Conservation (phyloP, 2,797 vertebrate genomes). For the Tenualosa thibaudeaui region DNA sequence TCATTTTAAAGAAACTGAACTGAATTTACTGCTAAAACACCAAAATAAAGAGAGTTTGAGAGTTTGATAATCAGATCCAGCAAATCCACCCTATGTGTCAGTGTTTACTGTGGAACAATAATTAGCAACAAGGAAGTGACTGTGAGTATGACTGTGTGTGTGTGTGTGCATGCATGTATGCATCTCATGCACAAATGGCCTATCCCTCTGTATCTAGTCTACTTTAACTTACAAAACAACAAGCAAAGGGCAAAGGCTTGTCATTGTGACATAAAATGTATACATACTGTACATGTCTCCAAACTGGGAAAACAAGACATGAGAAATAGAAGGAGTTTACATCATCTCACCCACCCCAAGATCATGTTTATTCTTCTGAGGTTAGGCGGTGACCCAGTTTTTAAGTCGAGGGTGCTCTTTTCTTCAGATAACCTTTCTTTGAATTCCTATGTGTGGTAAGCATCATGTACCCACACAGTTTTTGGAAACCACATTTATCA, state of each 20-base stretch:
- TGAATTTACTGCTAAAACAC: not conserved
- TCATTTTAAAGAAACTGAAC: too few relatives aligned
- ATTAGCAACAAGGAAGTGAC: not conserved
- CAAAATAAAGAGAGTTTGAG: not conserved
- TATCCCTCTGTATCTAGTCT: not conserved
- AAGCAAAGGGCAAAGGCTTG: not conserved
- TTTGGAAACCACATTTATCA: constrained; percentile 37
- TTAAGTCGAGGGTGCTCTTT: not conserved
- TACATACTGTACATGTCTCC: not conserved
- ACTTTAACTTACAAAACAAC: not conserved
- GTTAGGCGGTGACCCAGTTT: not conserved
- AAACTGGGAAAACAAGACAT: not conserved
- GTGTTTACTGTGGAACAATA: not conserved
- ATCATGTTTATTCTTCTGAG: not conserved
- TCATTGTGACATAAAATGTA: not conserved
- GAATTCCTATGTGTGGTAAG: constrained; percentile 31
- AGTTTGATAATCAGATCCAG: not conserved
- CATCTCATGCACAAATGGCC: not conserved
- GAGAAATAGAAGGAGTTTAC: not conserved
- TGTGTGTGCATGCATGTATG: not conserved
- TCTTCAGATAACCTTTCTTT: not conserved
- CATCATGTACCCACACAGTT: constrained; percentile 33
- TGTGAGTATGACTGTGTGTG: not conserved
- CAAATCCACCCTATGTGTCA: not conserved
- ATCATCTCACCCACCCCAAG: not conserved